A percentile compares a stretch with the other conserved stretches of the same genome.
Evolutionary conservation across 2,797 vertebrate species (phyloP).

Genomic region (Oreochromis mossambicus): DNA sequence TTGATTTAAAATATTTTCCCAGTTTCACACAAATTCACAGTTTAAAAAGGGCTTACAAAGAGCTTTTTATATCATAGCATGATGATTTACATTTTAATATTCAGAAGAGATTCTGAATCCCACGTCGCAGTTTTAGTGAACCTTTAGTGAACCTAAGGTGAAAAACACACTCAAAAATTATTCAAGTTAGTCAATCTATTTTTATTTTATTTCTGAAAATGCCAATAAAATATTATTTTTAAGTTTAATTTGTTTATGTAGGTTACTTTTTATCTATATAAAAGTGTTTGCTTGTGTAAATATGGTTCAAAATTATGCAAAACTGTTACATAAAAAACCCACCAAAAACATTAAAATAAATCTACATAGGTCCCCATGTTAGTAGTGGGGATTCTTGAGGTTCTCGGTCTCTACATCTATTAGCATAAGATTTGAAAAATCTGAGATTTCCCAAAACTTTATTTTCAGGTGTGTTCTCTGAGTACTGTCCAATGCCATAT

Average conservation of each 20-base stretch:
- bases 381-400: neutral
- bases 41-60: neutral
- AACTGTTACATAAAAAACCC: neutral
- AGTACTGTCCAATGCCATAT: neutral
- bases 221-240: neutral
- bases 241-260: neutral
- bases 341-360: neutral
- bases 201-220: neutral
- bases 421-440: neutral
- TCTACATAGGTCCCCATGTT: neutral
- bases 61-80: neutral
- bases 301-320: neutral
- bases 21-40: neutral
- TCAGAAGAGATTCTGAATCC: neutral
- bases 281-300: neutral
- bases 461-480: neutral
- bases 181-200: neutral
- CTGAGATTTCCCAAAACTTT: neutral
- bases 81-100: neutral
- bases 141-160: neutral
- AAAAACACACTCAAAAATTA: neutral
- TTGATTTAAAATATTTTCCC: neutral
- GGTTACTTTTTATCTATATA: neutral
- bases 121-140: neutral
- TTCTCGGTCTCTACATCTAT: neutral